A percentile compares a stretch with the other conserved stretches of the same genome.
These are phyloP conservation scores for Pholis gunnellus DNA, from an alignment of 2,113 vertebrate genomes.

Conservation along the genomic window DNA sequence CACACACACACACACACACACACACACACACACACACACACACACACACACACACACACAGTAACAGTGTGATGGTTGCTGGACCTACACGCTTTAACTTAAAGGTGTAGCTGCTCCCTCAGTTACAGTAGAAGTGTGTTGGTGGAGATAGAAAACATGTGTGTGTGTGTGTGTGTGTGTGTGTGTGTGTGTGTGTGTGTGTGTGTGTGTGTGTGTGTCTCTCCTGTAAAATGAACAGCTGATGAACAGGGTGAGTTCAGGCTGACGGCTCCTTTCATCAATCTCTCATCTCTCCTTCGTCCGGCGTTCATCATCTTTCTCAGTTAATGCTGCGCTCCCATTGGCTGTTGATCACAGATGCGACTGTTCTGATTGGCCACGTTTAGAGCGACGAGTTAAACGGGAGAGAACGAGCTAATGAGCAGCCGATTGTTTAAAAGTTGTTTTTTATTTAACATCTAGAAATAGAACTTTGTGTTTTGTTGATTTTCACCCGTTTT, in stretches of 20 bases:
- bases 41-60: too few species aligned
- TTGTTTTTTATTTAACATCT: too few species aligned
- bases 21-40: too few species aligned
- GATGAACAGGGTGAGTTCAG: constrained; percentile 75
- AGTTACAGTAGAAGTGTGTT: not conserved
- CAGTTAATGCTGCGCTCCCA: constrained; percentile 7
- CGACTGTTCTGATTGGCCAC: constrained; percentile 11
- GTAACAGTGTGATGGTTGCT: too few species aligned
- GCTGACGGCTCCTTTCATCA: constrained; percentile 81
- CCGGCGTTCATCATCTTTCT: constrained; percentile 62
- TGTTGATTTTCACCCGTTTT: too few species aligned
- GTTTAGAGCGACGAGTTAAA: not conserved
- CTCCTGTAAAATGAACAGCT: constrained; percentile 79
- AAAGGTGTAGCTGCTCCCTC: not conserved
- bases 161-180: not conserved
- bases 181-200: constrained; percentile 2
- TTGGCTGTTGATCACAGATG: constrained; percentile 18
- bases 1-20: too few species aligned
- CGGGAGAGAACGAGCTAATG: not conserved
- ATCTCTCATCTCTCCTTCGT: constrained; percentile 78
- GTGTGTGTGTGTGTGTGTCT: constrained; percentile 24
- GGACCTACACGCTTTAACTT: too few species aligned
- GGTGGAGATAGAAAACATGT: not conserved
- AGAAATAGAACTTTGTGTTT: too few species aligned
- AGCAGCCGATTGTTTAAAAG: too few species aligned